Percentiles rank a stretch among this genome's conserved stretches.
Evolutionary conservation across 1,140 invertebrate genomes (phyloP).

Genomic region (Pachyrhynchus sulphureomaculatus): DNA sequence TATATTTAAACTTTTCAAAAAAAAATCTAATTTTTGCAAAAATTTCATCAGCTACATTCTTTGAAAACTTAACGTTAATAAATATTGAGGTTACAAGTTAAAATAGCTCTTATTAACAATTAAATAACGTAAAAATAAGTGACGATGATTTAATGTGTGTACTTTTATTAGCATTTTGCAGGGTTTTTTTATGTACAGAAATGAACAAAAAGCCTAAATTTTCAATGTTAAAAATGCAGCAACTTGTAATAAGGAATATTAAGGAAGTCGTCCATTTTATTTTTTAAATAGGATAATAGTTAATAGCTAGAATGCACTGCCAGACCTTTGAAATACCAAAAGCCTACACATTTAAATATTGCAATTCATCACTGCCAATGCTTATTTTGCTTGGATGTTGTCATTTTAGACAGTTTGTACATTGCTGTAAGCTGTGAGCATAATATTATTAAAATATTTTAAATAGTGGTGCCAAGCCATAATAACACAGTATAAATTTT

Average conservation of each 20-base stretch:
- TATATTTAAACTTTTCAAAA: not conserved
- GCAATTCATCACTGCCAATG: no score
- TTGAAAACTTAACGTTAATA: constrained; percentile 20
- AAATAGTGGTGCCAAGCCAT: constrained; percentile 8
- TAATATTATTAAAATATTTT: constrained; percentile 5
- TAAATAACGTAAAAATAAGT: constrained; percentile 8
- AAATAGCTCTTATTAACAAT: constrained; percentile 13
- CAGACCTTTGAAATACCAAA: no score
- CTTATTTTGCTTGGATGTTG: no score
- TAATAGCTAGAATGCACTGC: no score
- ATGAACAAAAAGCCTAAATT: not conserved
- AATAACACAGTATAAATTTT: constrained; percentile 20
- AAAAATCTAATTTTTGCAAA: not conserved
- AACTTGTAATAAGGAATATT: not conserved
- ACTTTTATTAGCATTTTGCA: not conserved
- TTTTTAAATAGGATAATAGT: no score
- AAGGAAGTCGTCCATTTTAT: no score
- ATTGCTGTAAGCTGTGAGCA: not conserved
- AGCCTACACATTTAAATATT: no score
- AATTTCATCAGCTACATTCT: not conserved
- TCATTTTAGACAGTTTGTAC: not conserved
- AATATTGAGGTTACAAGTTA: constrained; percentile 23
- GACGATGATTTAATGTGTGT: not conserved
- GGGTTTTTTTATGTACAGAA: not conserved
- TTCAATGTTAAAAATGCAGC: no score